Evolutionary conservation across 2,888 invertebrate genomes (phyloP), one percentile per base, ranked within the genome.

Genomic region (Drosophila vallismaia): DNA sequence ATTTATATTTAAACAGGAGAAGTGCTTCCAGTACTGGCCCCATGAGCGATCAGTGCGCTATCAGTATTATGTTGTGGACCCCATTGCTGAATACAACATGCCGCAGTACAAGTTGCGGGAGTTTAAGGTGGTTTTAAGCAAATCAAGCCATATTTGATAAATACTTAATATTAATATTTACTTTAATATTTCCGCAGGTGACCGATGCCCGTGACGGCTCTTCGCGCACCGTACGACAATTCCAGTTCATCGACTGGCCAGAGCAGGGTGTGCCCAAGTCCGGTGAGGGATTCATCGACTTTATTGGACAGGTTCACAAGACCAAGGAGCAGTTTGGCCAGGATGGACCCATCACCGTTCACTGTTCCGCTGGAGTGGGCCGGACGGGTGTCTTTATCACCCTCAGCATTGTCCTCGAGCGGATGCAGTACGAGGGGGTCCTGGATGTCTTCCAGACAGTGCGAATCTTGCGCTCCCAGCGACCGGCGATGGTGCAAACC

Each of bases 271-370:
- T 99, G 36, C 99, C 99, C 7, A 98, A 98, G 92, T 97, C 97
- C 42, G 99, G 98, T 0, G 99, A 99, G 91, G 98, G 98, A 42
- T 99, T 99, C 92, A 99, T 99, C 81, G 99, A 99, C 92, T 99
- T 99, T 93, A 97, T 99, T 81, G 98, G 99, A 6, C 99, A 99
- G 92, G 99, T 99, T 51, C 99, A 99, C 93, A 99, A 99, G 93
- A 99, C 99, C 55, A 99, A 99, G 93, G 98, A 99, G 90, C 99
- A 99, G 92, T 99, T 99, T 91, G 99, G 99, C 5, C 99, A 99
- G 91, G 99, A 99, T 90, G 99, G 99, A 7, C 99, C 99, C 0
- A 99, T 99, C 75, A 98, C 99, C 51, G 99, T 99, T 28, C 99
- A 99, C 92, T 98, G 98, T 95, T 98, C 98, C 91, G 98, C 99